Evolutionary conservation across 2,113 vertebrate species (phyloP), one percentile per base, ranked within the genome.

Genomic region (Sciurus niger): DNA sequence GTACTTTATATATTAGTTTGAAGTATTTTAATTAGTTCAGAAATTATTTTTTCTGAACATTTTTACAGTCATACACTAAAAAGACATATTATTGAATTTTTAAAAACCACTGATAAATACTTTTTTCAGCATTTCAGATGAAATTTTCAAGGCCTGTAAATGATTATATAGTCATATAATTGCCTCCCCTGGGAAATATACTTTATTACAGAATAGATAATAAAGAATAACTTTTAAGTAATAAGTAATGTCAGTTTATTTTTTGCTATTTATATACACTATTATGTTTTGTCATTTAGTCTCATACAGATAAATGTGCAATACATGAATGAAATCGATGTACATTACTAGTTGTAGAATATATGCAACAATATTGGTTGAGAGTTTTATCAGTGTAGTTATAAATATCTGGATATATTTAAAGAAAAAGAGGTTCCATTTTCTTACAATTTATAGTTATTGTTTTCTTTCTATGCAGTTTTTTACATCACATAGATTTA

Each of bases 201-300:
- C 40, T 92, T 97, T 97, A 95, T 94, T 68, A 95, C 78, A 95
- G 68, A 98, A 90, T 94, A 92, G 95, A 89, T 97, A 96, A 97
- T 98, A 98, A 97, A 97, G 74, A 96, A 82, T 97, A 97, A 97
- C 92, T 96, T 97, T 89, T 90, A 98, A 97, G 73, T 97, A 93
- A 74, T 88, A 83, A 96, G 25, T 58, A 40, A 73, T 78, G 46
- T 97, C 94, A 96, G 87, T 98, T 97, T 95, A 97, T 97, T 97
- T 96, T 94, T 94, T 95, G 90, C 34, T 84, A 68, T 94, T 24
- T 96, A 20, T 97, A 86, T 98, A 16, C 37, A 91, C 86, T 97
- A 92, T 97, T 98, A 89, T 96, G 58, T 97, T 98, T 97, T 87
- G 51, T 97, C 63, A 93, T 97, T 96, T 74, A 84, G 1, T 76